Conservation (phyloP, 2,888 invertebrate genomes). For the Cantharis nigra region DNA sequence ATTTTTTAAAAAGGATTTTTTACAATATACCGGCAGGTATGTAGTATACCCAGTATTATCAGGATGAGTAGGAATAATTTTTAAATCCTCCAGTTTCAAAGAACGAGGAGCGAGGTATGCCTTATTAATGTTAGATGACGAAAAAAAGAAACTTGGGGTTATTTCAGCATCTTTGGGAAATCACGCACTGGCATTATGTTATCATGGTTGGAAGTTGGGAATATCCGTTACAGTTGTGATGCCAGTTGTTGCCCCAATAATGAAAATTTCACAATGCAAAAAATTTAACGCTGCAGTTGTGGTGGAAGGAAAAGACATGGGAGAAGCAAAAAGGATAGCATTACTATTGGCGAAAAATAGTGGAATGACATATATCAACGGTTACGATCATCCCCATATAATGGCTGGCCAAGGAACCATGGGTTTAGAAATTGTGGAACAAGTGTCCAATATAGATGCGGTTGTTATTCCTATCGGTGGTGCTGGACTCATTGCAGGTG, state of each 20-base stretch:
- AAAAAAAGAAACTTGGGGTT: conserved; percentile 76
- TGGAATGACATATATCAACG: conserved; percentile 83
- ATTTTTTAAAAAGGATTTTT: conserved; percentile 91
- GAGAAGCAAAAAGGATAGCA: conserved; percentile 81
- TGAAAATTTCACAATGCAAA: conserved; percentile 91
- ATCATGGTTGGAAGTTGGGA: conserved; percentile 67
- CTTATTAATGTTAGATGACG: conserved; percentile 72
- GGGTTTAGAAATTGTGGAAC: conserved; percentile 90
- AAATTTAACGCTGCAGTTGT: conserved; percentile 85
- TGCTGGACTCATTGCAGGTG: conserved; percentile 90
- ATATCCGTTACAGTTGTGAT: conserved; percentile 83
- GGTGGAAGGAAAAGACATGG: conserved; percentile 81
- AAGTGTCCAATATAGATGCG: conserved; percentile 86
- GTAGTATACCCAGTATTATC: not conserved
- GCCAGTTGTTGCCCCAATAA: conserved; percentile 92
- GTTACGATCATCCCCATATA: conserved; percentile 94
- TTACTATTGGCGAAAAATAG: conserved; percentile 74
- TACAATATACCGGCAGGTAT: conserved; percentile 93
- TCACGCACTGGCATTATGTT: conserved; percentile 82
- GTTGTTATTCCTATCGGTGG: conserved; percentile 92
- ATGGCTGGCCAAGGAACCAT: conserved; percentile 95
- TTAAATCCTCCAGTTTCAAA: conserved; percentile 72
- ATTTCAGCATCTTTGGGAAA: conserved; percentile 94
- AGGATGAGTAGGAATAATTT: not conserved
- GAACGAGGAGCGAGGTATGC: conserved; percentile 92